Evolutionary conservation across 2,888 invertebrate genomes (phyloP), one percentile per base, ranked within the genome.

Genomic region (Caenorhabditis angaria): DNA sequence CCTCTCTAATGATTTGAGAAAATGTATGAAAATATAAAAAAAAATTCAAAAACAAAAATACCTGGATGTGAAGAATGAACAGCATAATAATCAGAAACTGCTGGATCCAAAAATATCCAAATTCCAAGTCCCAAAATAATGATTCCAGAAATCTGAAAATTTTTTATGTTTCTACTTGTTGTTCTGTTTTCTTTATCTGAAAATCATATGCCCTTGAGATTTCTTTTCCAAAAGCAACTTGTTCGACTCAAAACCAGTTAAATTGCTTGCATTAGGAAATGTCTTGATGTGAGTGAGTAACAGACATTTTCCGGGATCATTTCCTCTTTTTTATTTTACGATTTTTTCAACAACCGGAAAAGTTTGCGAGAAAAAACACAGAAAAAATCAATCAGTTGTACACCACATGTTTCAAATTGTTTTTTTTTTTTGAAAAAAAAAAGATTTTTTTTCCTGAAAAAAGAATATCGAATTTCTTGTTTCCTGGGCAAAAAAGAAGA

Each of bases 41-140:
- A 5, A 5, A 22, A 50, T 27, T 53, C 18, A 10, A 27, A 27
- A 14, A 50, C 5, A 35, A 35, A 35, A 25, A 18, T 58, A 70
- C 75, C 78, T 60, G 68, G 69, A 54, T 79, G 78, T n/a, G 78
- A 70, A 0, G 78, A 78, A 56, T 82, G 77, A 25, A 92, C 90
- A 48, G 92, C 91, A 61, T 93, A 90, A 83, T 93, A 91, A 85
- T 92, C 91, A 54, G 92, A 91, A 54, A 92, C 92, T 53, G 87
- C 84, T 10, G 88, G 87, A 87, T 93, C 93, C 53, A 92, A 91
- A 59, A 93, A 89, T 89, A 94, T 91, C 93, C 93, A 94, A 89
- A 92, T 90, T 70, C 92, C 92, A 20, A 92, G 89, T 25, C 91
- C 91, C 29, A 93, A 90, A 61, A 92, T 91, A 20, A 91, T 91